These are phyloP conservation scores for Cottus gobio DNA, from an alignment of 2,113 vertebrate genomes.

Conservation along the genomic window DNA sequence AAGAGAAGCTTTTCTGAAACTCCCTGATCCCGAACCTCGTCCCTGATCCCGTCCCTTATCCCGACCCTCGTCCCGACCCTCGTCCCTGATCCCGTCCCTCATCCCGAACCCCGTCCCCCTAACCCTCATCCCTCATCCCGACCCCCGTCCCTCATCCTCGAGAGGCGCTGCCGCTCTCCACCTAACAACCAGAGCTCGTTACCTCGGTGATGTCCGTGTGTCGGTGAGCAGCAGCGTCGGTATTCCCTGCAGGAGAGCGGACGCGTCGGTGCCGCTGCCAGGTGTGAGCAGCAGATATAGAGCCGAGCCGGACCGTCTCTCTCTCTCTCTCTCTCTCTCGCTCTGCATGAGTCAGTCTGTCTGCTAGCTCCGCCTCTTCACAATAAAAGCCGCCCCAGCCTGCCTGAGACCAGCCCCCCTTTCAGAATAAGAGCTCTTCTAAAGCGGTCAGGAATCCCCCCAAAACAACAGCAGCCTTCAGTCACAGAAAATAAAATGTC, in stretches of 20 bases:
- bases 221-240: constrained; percentile 23
- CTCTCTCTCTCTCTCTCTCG: constrained; percentile 39
- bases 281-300: constrained; percentile 77
- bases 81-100: no score
- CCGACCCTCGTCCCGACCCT: no score
- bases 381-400: constrained; percentile 63
- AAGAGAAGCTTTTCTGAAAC: background rate
- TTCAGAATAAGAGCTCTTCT: constrained; percentile 72
- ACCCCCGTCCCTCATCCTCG: no score
- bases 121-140: no score
- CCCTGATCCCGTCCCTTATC: no score
- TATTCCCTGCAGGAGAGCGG: constrained; percentile 62
- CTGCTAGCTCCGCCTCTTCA: constrained; percentile 70
- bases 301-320: constrained; percentile 61
- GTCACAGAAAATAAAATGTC: background rate
- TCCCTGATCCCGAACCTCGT: background rate
- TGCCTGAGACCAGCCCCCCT: constrained; percentile 9
- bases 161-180: no score
- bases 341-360: constrained; percentile 75
- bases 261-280: constrained; percentile 54
- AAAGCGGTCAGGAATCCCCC: background rate
- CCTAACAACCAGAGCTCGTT: no score
- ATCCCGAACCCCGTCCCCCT: background rate
- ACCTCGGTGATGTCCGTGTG: constrained; percentile 76
- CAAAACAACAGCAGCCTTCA: constrained; percentile 13